Base-by-base conservation (phyloP, 2,113 vertebrate species). In the Nycticryphes semicollaris region DNA sequence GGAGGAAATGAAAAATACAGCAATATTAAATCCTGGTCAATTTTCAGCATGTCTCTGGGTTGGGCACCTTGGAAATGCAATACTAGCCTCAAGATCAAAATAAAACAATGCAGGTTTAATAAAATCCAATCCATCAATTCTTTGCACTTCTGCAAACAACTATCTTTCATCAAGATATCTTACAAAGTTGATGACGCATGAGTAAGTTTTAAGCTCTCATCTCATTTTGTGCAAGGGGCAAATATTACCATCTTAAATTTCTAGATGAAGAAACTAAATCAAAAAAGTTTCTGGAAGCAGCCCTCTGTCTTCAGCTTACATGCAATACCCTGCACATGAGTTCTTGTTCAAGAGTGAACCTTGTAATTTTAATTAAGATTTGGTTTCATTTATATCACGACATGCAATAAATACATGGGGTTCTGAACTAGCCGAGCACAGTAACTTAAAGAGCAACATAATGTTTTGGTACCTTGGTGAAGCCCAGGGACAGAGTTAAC, bases 11-110 rank as follows among this genome's bases (percentile, higher is more conserved):
- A 84, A 92, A 92, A 94, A 73, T 79, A 54, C 28, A 73, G 31
- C 31, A 50, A 43, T 94, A 87, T 82, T 89, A 94, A 97, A 92
- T 56, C n/a, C n/a, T 84, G 56, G 80, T 72, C 76, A 92, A 16
- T 94, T 93, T 96, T 94, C 74, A 76, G 25, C 57, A 66, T 45
- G 35, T 91, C 51, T 84, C 53, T 82, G 37, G 25, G 33, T 81
- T 90, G 39, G 9, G 11, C 48, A 63, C 21, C 45, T 79, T 95
- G 41, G 69, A 95, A 89, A 78, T 93, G 68, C 84, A 82, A 28
- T 41, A 48, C 56, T 56, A 82, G 28, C 82, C 39, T 87, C 89
- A 72, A 92, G n/a, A 79, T 73, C 67, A 87, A 92, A 90, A 84
- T 56, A 89, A 63, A 89, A 82, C 53, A 76, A 33, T 76, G 45